phyloP scores from a whole-genome alignment of 1,140 invertebrate species.

The Drosophila sp. region DNA sequence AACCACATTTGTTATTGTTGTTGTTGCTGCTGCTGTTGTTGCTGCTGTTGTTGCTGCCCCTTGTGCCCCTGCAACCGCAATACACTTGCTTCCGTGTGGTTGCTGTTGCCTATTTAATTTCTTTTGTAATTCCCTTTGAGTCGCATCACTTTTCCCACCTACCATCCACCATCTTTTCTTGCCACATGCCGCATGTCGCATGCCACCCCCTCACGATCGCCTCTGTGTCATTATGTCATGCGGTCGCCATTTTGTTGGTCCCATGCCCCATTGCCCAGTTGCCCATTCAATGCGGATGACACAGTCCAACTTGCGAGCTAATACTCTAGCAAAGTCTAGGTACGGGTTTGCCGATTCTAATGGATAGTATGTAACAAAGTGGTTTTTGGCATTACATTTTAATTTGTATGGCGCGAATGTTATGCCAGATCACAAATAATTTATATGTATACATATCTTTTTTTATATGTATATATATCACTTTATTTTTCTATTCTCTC shows the following conservation, averaged over 20 bases:
- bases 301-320: conserved; percentile 2
- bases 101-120: conserved; percentile 51
- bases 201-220: background rate
- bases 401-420: too few relatives aligned
- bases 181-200: conserved; percentile 4
- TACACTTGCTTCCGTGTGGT: conserved; percentile 61
- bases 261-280: conserved; percentile 10
- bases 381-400: background rate
- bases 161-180: background rate
- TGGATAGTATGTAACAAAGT: background rate
- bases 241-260: conserved; percentile 26
- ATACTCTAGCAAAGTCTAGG: background rate
- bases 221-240: conserved; percentile 69
- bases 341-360: background rate
- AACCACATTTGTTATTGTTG: background rate
- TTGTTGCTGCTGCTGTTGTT: background rate
- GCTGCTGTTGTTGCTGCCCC: background rate
- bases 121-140: conserved; percentile 43
- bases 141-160: conserved; percentile 13
- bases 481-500: too few relatives aligned
- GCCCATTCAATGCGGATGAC: conserved; percentile 10
- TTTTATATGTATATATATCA: too few relatives aligned
- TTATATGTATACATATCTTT: too few relatives aligned
- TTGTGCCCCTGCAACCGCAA: conserved; percentile 4
- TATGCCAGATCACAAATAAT: too few relatives aligned